Base-by-base conservation (phyloP, 2,797 vertebrate genomes). In the Anabacerthia variegaticeps region DNA sequence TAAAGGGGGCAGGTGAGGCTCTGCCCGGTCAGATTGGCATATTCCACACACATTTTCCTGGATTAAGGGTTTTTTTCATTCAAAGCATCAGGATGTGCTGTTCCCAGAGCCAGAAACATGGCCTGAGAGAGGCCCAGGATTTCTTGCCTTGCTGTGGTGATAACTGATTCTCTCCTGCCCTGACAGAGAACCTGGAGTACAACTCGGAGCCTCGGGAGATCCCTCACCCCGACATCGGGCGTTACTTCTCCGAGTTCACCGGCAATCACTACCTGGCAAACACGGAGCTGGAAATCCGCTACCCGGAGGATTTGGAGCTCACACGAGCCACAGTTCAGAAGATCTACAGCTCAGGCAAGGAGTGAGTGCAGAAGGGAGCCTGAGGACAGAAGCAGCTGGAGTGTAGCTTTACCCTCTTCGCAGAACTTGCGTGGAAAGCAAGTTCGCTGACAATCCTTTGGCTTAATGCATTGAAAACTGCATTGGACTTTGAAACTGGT, bases 171-270 rank as follows among this genome's bases (percentile, higher is more conserved):
- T 88, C 82, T 72, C 76, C 88, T 95, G 36, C 93, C 78, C 65
- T 85, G 28, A 17, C 97, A 99, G 99, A 99, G 96, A 99, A 99
- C 97, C 97, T 99, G 97, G 99, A 99, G 81, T 98, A 98, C 44
- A 99, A 99, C 72, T 97, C 98, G 0, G 98, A 98, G 75, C 99
- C 99, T 3, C 97, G 98, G 94, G 99, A 99, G 98, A 99, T 99
- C 89, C 98, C 98, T 14, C 99, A 99, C 97, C 99, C 99, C 0
- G 99, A 99, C 83, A 98, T 99, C 2, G 99, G 99, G 14, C 99
- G 99, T 91, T 99, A 99, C 90, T 99, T 99, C 95, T 98, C 98
- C 0, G 99, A 99, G 97, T 99, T 99, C 66, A 96, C 98, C 0
- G 98, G 98, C 91, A 95, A 97, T 1, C 98, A 99, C 98, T 99